Conservation (phyloP, 2,113 vertebrate genomes). For the Apodemus speciosus region DNA sequence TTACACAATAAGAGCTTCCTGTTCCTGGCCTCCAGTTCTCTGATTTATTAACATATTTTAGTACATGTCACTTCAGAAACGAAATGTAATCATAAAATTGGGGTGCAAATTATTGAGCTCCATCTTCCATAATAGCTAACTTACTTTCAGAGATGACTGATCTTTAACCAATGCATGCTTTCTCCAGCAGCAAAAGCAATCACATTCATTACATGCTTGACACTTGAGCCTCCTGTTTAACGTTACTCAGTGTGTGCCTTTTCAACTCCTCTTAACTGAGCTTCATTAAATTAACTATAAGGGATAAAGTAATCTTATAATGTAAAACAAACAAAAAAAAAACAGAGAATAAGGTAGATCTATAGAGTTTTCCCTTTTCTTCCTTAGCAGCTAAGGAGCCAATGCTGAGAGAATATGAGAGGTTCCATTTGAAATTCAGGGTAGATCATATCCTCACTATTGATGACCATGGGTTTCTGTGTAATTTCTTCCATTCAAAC, state of each 20-base stretch:
- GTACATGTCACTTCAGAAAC: neutral
- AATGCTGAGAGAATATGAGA: neutral
- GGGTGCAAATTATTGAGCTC: neutral
- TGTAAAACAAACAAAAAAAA: too few relatives aligned
- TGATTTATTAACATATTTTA: neutral
- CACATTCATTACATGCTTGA: neutral
- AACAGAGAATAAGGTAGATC: neutral
- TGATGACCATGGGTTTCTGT: fast-evolving
- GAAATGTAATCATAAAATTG: slow-evolving; percentile 22
- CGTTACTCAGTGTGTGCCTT: neutral
- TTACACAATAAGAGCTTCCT: neutral
- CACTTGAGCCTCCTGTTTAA: neutral
- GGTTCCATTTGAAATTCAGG: neutral
- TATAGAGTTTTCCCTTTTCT: neutral
- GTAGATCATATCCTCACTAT: neutral
- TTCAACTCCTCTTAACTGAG: neutral
- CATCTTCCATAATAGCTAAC: neutral
- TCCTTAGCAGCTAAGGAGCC: neutral
- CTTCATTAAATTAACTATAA: neutral
- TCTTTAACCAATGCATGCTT: neutral
- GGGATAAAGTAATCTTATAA: neutral
- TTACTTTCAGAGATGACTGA: neutral
- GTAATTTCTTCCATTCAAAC: neutral
- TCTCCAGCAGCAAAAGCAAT: neutral
- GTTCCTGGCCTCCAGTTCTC: neutral